A percentile compares a stretch with the other conserved stretches of the same genome.
Conservation (phyloP, 1,140 invertebrate species). For the Drosophila carrolli region DNA sequence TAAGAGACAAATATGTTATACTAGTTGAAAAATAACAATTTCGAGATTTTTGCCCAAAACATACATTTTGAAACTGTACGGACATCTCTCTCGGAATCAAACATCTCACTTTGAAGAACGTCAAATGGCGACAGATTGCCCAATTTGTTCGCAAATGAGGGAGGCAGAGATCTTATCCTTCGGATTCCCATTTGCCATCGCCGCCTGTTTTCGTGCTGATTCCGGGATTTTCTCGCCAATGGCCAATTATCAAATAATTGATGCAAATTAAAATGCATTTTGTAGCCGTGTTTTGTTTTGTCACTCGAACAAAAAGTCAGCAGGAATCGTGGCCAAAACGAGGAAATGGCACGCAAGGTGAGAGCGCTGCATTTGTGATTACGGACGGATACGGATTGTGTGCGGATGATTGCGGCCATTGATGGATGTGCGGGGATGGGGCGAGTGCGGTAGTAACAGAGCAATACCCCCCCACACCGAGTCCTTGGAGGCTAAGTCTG, state of each 20-base stretch:
- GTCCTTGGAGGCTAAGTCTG: constrained; percentile 25
- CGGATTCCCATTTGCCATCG: background rate
- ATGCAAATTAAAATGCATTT: constrained; percentile 65
- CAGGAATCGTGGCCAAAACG: background rate
- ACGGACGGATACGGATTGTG: constrained; percentile 15
- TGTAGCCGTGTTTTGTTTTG: constrained; percentile 21
- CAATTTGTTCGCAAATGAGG: constrained; percentile 26
- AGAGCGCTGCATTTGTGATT: constrained; percentile 16
- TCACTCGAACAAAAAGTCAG: too few relatives aligned
- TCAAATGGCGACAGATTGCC: constrained; percentile 2
- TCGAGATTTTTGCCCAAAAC: background rate
- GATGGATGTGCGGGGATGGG: constrained; percentile 33
- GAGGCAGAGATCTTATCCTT: constrained; percentile 20
- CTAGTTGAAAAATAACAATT: background rate
- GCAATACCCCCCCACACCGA: background rate
- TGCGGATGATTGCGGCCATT: constrained; percentile 73
- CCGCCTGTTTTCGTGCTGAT: constrained; percentile 17
- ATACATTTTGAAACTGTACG: background rate
- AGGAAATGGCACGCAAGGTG: constrained; percentile 25
- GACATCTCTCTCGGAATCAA: background rate
- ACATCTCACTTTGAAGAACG: constrained; percentile 9
- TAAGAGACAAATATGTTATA: too few relatives aligned
- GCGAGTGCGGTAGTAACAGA: too few relatives aligned
- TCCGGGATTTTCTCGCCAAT: constrained; percentile 22
- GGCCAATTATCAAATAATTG: constrained; percentile 65